These are phyloP conservation scores for Myrmecophaga tridactyla DNA, from an alignment of 2,113 vertebrate species.

Conservation along the genomic window DNA sequence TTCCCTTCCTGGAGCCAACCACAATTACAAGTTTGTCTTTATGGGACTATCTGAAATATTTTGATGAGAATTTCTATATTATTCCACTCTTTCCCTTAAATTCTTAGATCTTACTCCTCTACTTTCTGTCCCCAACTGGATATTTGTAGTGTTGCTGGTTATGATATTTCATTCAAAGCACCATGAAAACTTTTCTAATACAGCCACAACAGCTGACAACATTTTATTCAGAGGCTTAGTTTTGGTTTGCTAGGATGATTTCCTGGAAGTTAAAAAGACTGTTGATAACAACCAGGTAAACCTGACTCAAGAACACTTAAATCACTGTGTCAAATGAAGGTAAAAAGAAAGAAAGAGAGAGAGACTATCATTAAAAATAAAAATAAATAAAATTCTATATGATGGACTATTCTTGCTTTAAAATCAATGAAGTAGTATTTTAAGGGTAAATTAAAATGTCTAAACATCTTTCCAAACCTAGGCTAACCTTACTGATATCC, in stretches of 20 bases:
- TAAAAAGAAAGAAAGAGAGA: too few relatives aligned
- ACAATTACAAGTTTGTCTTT: neutral
- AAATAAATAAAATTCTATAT: conserved; percentile 28
- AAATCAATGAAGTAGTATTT: neutral
- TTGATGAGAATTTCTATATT: neutral
- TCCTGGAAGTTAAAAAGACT: conserved; percentile 35
- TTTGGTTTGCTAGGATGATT: neutral
- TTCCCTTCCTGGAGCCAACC: neutral
- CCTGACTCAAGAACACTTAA: neutral
- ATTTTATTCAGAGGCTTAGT: neutral
- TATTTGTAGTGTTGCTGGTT: neutral
- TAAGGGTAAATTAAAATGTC: neutral
- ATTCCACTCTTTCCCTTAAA: neutral
- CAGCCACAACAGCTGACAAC: neutral
- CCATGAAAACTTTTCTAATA: neutral
- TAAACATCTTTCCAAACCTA: neutral
- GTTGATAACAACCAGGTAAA: neutral
- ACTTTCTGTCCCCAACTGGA: neutral
- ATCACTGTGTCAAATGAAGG: neutral
- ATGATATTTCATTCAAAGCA: neutral
- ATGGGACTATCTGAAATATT: neutral
- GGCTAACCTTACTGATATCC: neutral
- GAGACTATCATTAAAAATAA: neutral
- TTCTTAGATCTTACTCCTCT: neutral
- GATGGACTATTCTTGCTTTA: neutral